Conservation (phyloP, 1,140 invertebrate genomes). For the Lepidurus packardi region DNA sequence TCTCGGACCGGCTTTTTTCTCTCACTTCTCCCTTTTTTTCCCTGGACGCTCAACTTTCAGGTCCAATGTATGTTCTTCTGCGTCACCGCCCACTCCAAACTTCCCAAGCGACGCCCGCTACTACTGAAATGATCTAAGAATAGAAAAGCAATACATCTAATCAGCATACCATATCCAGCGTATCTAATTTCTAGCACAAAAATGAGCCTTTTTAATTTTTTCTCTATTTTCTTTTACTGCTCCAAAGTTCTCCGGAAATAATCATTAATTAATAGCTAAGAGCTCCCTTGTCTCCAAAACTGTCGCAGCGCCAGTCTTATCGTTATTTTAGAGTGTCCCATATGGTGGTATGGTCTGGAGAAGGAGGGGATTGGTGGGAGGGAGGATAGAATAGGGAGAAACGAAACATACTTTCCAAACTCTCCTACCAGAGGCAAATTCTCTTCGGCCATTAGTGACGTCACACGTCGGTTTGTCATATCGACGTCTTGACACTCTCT, state of each 20-base stretch:
- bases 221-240: background rate
- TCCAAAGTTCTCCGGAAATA: background rate
- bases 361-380: background rate
- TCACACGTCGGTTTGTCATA: background rate
- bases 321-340: background rate
- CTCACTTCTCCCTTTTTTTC: background rate
- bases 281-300: background rate
- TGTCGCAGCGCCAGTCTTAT: constrained; percentile 11
- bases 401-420: background rate
- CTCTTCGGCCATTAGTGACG: background rate
- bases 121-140: background rate
- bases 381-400: background rate
- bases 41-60: background rate
- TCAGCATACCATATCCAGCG: background rate
- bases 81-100: constrained; percentile 8
- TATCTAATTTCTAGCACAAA: background rate
- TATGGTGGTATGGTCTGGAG: background rate
- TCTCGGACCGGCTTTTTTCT: background rate
- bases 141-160: constrained; percentile 12
- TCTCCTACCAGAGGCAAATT: background rate
- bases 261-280: background rate
- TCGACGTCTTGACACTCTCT: background rate
- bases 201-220: background rate
- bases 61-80: background rate
- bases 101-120: constrained; percentile 12